Base-by-base conservation (phyloP, 2,797 vertebrate genomes). In the Protosalanx chinensis region DNA sequence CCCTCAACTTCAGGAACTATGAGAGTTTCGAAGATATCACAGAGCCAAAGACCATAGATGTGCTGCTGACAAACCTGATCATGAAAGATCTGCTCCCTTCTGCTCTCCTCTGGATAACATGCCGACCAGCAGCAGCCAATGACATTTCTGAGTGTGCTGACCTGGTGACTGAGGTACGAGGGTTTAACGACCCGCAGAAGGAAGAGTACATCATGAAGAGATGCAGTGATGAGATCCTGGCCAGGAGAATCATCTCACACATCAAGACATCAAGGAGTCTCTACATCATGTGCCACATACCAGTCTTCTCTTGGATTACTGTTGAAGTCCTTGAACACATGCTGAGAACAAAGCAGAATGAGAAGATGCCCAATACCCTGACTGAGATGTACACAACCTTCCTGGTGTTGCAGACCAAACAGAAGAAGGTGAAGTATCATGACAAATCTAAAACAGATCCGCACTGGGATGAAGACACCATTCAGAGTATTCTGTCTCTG, bases 1-100 rank as follows among this genome's bases (percentile, higher is more conserved):
- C 35, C 35, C 35, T 37, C 35, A 6, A 37, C 35, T 37, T 7
- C 7, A 2, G 6, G 6, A 37, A 37, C 7, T 37, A 37, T 37
- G 35, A 37, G 35, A 37, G 35, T 6, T 37, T 6, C 8, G 35
- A 37, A 10, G 35, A 37, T 37, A 37, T 37, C 35, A 37, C 35
- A 37, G 35, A 37, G 35, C 35, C 35, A 37, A 37, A 37, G 6
- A 37, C 35, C 2, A 37, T 62, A 30, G 60, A 62, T 30, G 60
- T 62, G 27, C 60, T 62, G 60, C 29, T 62, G 12, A 62, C 60
- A 62, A 62, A 62, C 60, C 30, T 62, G 27, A 62, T 62, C 23
- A 62, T 30, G 32, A 30, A 30, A 62, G 27, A 62, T 29, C 60
- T 62, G 27, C 60, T 62, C n/a, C 23, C 23, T 15, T 29, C 23